phyloP scores from a whole-genome alignment of 1,140 invertebrate species.

The Cardiocondyla obscurior region DNA sequence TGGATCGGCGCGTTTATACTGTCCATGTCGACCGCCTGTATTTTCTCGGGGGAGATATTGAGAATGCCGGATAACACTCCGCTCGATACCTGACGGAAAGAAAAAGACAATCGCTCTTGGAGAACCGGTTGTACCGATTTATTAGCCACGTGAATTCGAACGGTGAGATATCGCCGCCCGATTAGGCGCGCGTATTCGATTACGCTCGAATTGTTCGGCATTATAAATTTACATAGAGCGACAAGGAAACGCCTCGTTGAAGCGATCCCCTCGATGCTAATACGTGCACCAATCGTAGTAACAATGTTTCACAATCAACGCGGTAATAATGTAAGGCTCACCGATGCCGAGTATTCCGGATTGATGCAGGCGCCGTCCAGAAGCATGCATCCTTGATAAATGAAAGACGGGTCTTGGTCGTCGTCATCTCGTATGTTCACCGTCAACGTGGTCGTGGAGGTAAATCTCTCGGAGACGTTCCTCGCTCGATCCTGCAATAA shows the following conservation, averaged over 20 bases:
- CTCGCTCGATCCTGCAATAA: conserved; percentile 91
- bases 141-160: conserved; percentile 38
- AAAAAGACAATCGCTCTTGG: conserved; percentile 19
- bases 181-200: conserved; percentile 1
- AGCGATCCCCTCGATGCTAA: neutral
- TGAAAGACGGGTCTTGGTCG: conserved; percentile 94
- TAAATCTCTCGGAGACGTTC: conserved; percentile 89
- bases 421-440: conserved; percentile 95
- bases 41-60: conserved; percentile 93
- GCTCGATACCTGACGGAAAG: conserved; percentile 88
- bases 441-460: conserved; percentile 92
- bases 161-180: conserved; percentile 5
- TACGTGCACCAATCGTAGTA: neutral
- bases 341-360: conserved; percentile 90
- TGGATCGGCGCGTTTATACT: conserved; percentile 91
- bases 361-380: conserved; percentile 92
- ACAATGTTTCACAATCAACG: neutral
- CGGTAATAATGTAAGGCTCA: conserved; percentile 76
- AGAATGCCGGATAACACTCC: conserved; percentile 92
- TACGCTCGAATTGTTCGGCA: neutral
- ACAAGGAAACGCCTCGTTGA: neutral
- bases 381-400: conserved; percentile 91
- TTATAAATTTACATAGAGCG: neutral
- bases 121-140: conserved; percentile 60
- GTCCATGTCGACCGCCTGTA: conserved; percentile 94